These are phyloP conservation scores for Trematomus bernacchii DNA, from an alignment of 2,797 vertebrate genomes.

Conservation along the genomic window DNA sequence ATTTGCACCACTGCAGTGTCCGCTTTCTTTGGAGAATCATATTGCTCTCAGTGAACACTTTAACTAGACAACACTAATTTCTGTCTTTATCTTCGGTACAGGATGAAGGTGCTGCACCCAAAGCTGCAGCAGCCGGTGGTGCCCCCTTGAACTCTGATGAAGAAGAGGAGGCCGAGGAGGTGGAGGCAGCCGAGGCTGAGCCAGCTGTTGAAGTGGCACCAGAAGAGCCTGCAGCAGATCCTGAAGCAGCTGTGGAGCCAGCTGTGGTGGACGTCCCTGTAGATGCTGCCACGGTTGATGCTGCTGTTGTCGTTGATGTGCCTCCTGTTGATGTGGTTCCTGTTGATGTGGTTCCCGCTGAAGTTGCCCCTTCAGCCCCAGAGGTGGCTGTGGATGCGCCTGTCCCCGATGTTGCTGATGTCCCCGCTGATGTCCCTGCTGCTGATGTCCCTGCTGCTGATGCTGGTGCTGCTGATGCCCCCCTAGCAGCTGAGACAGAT, in stretches of 20 bases:
- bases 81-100: slow-evolving; percentile 20
- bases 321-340: slow-evolving; percentile 46
- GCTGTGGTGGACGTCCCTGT: slow-evolving; percentile 50
- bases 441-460: slow-evolving; percentile 25
- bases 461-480: slow-evolving; percentile 29
- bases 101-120: slow-evolving; percentile 43
- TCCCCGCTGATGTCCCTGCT: slow-evolving; percentile 16
- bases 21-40: not conserved
- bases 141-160: slow-evolving; percentile 82
- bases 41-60: not conserved
- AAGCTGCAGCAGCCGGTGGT: slow-evolving; percentile 50
- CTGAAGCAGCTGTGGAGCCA: slow-evolving; percentile 45
- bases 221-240: slow-evolving; percentile 45
- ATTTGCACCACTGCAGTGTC: not conserved
- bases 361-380: slow-evolving; percentile 10
- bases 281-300: slow-evolving; percentile 43
- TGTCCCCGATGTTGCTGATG: slow-evolving; percentile 22
- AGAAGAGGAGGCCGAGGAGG: slow-evolving; percentile 69
- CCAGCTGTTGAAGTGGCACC: slow-evolving; percentile 62
- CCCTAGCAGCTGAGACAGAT: slow-evolving; percentile 40
- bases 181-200: slow-evolving; percentile 60
- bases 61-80: not conserved
- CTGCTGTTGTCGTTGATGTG: slow-evolving; percentile 31
- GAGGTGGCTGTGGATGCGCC: slow-evolving; percentile 11
- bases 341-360: slow-evolving; percentile 48